phyloP scores from a whole-genome alignment of 2,797 vertebrate genomes.

The Myotis vivesi region DNA sequence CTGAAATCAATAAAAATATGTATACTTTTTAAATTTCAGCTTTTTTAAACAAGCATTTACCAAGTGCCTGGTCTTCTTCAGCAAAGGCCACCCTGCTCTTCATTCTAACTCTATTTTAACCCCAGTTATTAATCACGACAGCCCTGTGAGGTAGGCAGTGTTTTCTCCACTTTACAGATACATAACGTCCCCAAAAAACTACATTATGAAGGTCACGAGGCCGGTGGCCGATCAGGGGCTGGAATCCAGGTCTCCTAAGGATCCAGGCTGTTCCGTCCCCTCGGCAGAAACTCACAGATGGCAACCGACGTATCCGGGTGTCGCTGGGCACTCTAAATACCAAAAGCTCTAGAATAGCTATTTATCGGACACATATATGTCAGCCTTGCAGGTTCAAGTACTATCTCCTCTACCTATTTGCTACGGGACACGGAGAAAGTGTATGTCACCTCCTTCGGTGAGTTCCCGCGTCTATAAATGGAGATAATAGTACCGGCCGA shows the following conservation, averaged over 20 bases:
- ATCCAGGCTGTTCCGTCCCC: not conserved
- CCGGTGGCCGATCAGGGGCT: not conserved
- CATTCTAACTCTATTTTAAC: not conserved
- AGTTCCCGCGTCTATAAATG: not conserved
- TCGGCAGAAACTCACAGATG: not conserved
- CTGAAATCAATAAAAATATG: too few species aligned
- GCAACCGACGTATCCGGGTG: not conserved
- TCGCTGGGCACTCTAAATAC: not conserved
- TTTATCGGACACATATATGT: not conserved
- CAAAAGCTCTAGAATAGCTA: not conserved
- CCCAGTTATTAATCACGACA: not conserved
- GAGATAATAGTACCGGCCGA: not conserved
- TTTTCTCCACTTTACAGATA: conserved; percentile 32
- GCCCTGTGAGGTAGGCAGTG: not conserved
- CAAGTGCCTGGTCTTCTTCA: not conserved
- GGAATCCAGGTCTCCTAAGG: not conserved
- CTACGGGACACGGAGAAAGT: not conserved
- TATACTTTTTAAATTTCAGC: not conserved
- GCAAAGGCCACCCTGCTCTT: not conserved
- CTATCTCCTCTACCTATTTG: not conserved
- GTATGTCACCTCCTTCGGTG: not conserved
- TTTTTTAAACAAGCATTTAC: not conserved
- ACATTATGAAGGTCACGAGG: not conserved
- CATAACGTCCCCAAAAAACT: not conserved
- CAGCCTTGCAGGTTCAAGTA: not conserved